Conservation (phyloP, 2,888 invertebrate species). For the Drosophila leonis region DNA sequence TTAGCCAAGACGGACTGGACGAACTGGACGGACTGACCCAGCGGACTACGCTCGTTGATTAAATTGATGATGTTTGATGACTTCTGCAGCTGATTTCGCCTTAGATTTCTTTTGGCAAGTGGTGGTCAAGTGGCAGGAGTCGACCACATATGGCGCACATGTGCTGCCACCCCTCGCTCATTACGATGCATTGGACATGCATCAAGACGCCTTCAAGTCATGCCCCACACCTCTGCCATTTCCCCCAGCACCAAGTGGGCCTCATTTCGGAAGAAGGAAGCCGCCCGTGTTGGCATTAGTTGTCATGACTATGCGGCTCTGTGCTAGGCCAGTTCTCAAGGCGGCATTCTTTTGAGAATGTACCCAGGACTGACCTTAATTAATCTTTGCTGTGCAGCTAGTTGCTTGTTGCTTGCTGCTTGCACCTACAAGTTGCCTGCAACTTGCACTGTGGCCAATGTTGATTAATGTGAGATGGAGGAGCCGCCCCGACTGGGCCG, state of each 20-base stretch:
- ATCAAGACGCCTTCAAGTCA: slow-evolving; percentile 75
- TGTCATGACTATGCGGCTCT: slow-evolving; percentile 52
- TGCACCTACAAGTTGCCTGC: slow-evolving; percentile 44
- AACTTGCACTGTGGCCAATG: slow-evolving; percentile 62
- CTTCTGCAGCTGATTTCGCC: slow-evolving; percentile 81
- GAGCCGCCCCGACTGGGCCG: slow-evolving; percentile 45
- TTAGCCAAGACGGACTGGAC: slow-evolving; percentile 22
- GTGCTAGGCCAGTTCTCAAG: slow-evolving; percentile 19
- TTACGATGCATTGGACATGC: slow-evolving; percentile 83
- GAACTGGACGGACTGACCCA: too few species aligned
- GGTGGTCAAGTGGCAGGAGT: slow-evolving; percentile 36
- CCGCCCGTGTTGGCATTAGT: slow-evolving; percentile 47
- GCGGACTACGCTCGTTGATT: slow-evolving; percentile 68
- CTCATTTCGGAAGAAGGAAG: slow-evolving; percentile 40
- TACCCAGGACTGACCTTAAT: slow-evolving; percentile 73
- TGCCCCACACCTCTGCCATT: slow-evolving; percentile 4
- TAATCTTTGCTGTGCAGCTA: slow-evolving; percentile 57
- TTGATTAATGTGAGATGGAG: slow-evolving; percentile 67
- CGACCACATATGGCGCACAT: slow-evolving; percentile 77
- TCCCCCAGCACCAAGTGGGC: slow-evolving; percentile 2
- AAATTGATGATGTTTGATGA: slow-evolving; percentile 85
- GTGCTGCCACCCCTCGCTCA: slow-evolving; percentile 74
- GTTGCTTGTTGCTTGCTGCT: slow-evolving; percentile 21
- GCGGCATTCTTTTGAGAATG: slow-evolving; percentile 67
- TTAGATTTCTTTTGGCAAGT: slow-evolving; percentile 48